Base-by-base conservation (phyloP, 2,888 invertebrate genomes). In the Sabellastarte sp. region DNA sequence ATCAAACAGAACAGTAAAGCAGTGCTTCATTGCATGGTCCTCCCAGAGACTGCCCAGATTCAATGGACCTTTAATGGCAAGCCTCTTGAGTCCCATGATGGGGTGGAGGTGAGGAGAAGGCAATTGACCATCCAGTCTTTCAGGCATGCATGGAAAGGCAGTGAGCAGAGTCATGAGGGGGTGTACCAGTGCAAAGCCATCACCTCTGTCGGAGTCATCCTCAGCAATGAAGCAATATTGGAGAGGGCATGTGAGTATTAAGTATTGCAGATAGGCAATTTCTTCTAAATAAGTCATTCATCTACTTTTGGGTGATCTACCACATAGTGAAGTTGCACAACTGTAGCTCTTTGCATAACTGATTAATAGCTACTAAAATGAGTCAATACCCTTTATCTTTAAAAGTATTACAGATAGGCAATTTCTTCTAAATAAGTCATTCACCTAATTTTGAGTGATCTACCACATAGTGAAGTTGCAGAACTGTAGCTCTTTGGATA, bases 161-260 rank as follows among this genome's bases (percentile, higher is more conserved):
- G 20, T 20, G 41, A 20, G 10, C 10, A 20, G 10, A 41, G 10
- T 26, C 53, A 53, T 53, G 53, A 53, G 24, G 53, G 53, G 4
- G 24, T 53, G 20, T 53, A 53, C 53, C 20, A 24, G 53, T 53
- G 53, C 26, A 26, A 5, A 26, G 53, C 53, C 10, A 53, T 5
- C 28, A 53, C 5, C 53, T 15, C 20, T 5, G 53, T 26, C 53
- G 53, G 53, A 10, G 24, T 5, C 5, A 26, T 53, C 5, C 53
- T 53, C 53, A 53, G 53, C 53, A 15, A 26, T 5, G 53, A 15
- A 26, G 53, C 53, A 15, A 10, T 53, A 26, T 26, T 53, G 10
- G 53, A 53, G 24, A 10, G 20, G 24, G 53, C 53, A 26, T 53
- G 53, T 53, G 5, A 53, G 53, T 53, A 41, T 10, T n/a, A n/a